A percentile compares a stretch with the other conserved stretches of the same genome.
Conservation (phyloP, 1,140 invertebrate genomes). For the Ceratosolen solmsi region DNA sequence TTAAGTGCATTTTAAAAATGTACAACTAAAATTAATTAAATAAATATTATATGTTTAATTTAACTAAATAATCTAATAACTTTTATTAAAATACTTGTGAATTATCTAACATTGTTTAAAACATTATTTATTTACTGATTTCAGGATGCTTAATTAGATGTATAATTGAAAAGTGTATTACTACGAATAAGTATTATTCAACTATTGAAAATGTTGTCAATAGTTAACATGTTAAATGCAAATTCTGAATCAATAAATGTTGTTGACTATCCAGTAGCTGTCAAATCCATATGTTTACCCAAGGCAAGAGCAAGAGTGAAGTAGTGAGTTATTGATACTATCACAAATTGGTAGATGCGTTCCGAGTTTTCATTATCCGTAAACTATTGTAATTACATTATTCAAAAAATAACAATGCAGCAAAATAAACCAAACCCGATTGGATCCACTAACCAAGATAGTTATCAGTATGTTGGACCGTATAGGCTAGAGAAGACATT, state of each 20-base stretch:
- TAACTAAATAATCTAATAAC: too few species aligned
- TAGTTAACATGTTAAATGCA: neutral
- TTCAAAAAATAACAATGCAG: constrained; percentile 59
- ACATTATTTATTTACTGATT: neutral
- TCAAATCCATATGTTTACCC: constrained; percentile 23
- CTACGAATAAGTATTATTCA: neutral
- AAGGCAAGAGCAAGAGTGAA: constrained; percentile 38
- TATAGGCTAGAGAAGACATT: constrained; percentile 99
- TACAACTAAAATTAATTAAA: too few species aligned
- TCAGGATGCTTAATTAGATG: neutral
- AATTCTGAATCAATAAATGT: neutral
- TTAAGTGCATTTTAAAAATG: too few species aligned
- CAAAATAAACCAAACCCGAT: constrained; percentile 69
- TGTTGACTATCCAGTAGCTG: neutral
- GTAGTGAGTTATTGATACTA: constrained; percentile 19
- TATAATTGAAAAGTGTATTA: neutral
- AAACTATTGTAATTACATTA: neutral
- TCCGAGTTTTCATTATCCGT: neutral
- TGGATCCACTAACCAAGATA: constrained; percentile 77
- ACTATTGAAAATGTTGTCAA: constrained; percentile 10
- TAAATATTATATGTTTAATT: too few species aligned
- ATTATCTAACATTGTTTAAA: too few species aligned
- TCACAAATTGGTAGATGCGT: neutral
- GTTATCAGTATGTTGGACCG: constrained; percentile 96
- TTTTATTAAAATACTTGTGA: too few species aligned